Conservation (phyloP, 2,113 vertebrate species). For the Phasianus colchicus region DNA sequence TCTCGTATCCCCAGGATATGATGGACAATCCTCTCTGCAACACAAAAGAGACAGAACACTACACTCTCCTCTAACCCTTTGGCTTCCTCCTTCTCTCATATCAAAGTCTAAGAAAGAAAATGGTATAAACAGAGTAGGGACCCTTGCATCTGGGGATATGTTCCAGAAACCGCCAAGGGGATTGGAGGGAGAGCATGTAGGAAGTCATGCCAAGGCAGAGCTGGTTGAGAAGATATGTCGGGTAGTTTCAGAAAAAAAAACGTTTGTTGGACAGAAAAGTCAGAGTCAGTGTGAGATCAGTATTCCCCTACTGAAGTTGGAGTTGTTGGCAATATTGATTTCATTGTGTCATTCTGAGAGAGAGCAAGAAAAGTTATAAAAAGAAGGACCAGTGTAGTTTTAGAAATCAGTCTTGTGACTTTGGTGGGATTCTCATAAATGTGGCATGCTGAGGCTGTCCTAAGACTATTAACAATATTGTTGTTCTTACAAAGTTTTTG, state of each 20-base stretch:
- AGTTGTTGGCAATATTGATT: neutral
- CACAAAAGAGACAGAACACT: conserved; percentile 1
- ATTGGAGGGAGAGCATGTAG: too few species aligned
- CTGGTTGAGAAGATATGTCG: too few species aligned
- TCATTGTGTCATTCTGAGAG: neutral
- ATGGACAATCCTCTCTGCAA: neutral
- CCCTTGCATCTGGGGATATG: conserved; percentile 9
- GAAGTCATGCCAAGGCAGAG: neutral
- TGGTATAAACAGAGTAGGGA: neutral
- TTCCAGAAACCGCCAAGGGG: neutral
- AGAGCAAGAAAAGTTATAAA: neutral
- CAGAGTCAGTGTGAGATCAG: neutral
- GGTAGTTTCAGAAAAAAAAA: neutral
- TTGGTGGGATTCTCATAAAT: neutral
- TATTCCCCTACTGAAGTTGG: neutral
- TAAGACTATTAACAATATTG: neutral
- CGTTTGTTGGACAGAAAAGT: neutral
- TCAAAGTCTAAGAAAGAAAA: neutral
- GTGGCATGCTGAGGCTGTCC: neutral
- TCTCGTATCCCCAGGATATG: neutral
- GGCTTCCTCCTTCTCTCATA: conserved; percentile 2
- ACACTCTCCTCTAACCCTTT: neutral
- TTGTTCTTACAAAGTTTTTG: conserved; percentile 5
- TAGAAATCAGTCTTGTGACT: neutral
- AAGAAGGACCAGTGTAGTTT: neutral